These are phyloP conservation scores for Drosophila orena DNA, from an alignment of 1,140 invertebrate genomes.

Conservation along the genomic window DNA sequence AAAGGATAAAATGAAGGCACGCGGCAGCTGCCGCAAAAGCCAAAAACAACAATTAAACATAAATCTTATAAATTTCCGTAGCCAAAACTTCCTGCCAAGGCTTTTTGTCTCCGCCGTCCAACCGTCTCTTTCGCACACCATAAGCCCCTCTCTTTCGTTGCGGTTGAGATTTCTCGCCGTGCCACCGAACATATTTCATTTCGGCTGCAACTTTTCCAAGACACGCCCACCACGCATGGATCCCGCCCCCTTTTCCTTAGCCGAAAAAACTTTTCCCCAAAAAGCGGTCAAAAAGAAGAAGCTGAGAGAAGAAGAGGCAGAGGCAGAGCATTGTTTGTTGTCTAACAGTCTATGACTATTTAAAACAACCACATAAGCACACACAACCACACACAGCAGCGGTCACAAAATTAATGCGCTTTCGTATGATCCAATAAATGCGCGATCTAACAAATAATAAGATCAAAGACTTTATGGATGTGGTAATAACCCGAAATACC, in stretches of 20 bases:
- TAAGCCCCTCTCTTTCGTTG: background rate
- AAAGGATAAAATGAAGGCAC: slow-evolving; percentile 26
- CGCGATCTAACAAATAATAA: too few species aligned
- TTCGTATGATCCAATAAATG: too few species aligned
- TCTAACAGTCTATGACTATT: slow-evolving; percentile 80
- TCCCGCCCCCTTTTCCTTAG: slow-evolving; percentile 3
- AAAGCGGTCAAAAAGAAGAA: slow-evolving; percentile 23
- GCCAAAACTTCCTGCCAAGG: slow-evolving; percentile 77
- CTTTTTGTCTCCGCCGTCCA: slow-evolving; percentile 56
- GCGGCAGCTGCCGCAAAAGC: slow-evolving; percentile 78
- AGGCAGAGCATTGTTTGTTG: slow-evolving; percentile 69
- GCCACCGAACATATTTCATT: slow-evolving; percentile 80
- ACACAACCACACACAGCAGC: background rate
- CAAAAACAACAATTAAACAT: slow-evolving; percentile 83
- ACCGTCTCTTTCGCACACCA: slow-evolving; percentile 2
- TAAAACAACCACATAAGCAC: slow-evolving; percentile 51
- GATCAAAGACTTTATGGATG: too few species aligned
- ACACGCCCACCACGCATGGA: slow-evolving; percentile 68
- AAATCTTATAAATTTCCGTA: slow-evolving; percentile 83
- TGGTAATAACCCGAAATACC: too few species aligned
- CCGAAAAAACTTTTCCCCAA: slow-evolving; percentile 62
- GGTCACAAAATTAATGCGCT: too few species aligned
- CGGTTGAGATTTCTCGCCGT: slow-evolving; percentile 72
- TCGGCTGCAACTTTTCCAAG: slow-evolving; percentile 72
- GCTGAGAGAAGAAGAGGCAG: slow-evolving; percentile 11